phyloP scores from a whole-genome alignment of 2,888 invertebrate species.

The Malthinus seriepunctatus region DNA sequence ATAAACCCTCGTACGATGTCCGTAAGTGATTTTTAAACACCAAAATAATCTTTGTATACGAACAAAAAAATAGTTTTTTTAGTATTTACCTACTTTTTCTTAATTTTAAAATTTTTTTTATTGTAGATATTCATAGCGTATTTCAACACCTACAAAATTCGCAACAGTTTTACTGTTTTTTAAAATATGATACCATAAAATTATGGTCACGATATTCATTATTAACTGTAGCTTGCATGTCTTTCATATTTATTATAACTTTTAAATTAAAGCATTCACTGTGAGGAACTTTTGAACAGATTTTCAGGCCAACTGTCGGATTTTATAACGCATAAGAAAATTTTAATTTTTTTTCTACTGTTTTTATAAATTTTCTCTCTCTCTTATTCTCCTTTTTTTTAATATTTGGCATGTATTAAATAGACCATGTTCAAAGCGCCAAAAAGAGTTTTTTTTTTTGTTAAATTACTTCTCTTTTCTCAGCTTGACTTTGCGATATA shows the following conservation, averaged over 20 bases:
- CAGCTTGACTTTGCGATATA: too few relatives aligned
- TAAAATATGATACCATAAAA: conserved; percentile 7
- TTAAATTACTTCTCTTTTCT: too few relatives aligned
- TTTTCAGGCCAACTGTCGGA: too few relatives aligned
- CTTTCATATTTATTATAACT: conserved; percentile 9
- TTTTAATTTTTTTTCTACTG: too few relatives aligned
- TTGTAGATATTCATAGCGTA: not conserved
- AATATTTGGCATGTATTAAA: too few relatives aligned
- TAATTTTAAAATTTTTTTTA: conserved; percentile 4
- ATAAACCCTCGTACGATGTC: conserved; percentile 12
- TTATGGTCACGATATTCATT: conserved; percentile 17
- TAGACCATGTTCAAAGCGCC: too few relatives aligned
- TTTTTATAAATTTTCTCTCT: too few relatives aligned
- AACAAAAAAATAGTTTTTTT: not conserved
- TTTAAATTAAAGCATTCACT: conserved; percentile 6
- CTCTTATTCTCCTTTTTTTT: too few relatives aligned
- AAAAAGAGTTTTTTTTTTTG: too few relatives aligned
- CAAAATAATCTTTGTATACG: not conserved
- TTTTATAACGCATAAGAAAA: too few relatives aligned
- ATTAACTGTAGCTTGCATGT: conserved; percentile 13
- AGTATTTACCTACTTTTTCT: conserved; percentile 10
- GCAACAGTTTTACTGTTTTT: conserved; percentile 9
- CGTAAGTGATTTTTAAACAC: conserved; percentile 16
- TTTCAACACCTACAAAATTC: conserved; percentile 6
- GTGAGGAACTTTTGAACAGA: not conserved